These are phyloP conservation scores for Muscidifurax raptorellus DNA, from an alignment of 1,140 invertebrate genomes.

Conservation along the genomic window DNA sequence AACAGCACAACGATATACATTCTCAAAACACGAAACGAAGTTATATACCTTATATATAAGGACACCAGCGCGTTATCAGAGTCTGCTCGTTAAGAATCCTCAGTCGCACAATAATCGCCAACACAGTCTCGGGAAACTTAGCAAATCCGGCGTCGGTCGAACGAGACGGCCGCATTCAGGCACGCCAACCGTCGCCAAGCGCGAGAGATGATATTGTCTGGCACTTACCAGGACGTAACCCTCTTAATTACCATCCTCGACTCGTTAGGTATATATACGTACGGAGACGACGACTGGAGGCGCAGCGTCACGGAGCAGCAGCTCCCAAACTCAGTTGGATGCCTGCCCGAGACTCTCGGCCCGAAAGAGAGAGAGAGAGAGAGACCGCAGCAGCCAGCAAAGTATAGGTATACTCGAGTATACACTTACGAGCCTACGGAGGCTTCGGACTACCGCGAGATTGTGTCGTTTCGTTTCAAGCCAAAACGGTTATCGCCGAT, in stretches of 20 bases:
- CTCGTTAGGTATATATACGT: slow-evolving; percentile 3
- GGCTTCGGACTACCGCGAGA: too few species aligned
- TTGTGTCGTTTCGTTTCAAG: slow-evolving; percentile 59
- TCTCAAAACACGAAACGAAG: too few species aligned
- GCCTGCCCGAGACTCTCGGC: slow-evolving; percentile 17
- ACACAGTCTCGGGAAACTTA: background rate
- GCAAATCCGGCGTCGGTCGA: background rate
- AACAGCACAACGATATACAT: too few species aligned
- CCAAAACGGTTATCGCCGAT: slow-evolving; percentile 36
- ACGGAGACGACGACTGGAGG: slow-evolving; percentile 21
- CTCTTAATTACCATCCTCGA: slow-evolving; percentile 33
- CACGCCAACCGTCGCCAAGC: too few species aligned
- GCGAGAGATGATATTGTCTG: slow-evolving; percentile 49
- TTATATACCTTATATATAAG: too few species aligned
- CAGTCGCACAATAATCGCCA: background rate
- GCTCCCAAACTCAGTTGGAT: slow-evolving; percentile 52
- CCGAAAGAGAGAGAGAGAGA: too few species aligned
- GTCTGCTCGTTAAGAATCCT: background rate
- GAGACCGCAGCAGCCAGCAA: too few species aligned
- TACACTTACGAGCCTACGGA: background rate
- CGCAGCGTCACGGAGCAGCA: slow-evolving; percentile 50
- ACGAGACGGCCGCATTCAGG: background rate
- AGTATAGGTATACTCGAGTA: slow-evolving; percentile 49
- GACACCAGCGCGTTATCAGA: too few species aligned
- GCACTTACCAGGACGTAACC: slow-evolving; percentile 62